Conservation (phyloP, 2,113 vertebrate genomes). For the Hippocampus guttulatus region DNA sequence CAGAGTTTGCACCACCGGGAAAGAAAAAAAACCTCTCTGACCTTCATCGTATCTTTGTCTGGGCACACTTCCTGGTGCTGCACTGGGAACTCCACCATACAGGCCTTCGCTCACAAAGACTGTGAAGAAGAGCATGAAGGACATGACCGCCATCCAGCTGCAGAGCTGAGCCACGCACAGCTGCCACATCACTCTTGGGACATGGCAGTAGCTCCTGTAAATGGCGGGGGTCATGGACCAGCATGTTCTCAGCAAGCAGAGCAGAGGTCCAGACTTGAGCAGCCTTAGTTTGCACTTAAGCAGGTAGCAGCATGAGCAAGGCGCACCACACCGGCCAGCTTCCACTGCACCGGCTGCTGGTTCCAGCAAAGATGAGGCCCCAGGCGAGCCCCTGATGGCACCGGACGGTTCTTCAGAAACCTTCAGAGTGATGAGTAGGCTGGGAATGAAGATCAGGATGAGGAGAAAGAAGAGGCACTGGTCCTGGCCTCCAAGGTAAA, state of each 20-base stretch:
- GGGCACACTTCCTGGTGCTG: slow-evolving; percentile 62
- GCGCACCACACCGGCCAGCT: slow-evolving; percentile 36
- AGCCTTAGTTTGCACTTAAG: slow-evolving; percentile 62
- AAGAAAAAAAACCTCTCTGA: slow-evolving; percentile 35
- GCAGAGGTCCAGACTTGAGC: slow-evolving; percentile 58
- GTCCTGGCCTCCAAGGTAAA: slow-evolving; percentile 72
- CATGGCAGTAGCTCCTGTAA: slow-evolving; percentile 75
- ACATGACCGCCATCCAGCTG: slow-evolving; percentile 80
- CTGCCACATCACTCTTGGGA: slow-evolving; percentile 71
- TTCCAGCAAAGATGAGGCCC: slow-evolving; percentile 37
- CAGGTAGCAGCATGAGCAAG: slow-evolving; percentile 60
- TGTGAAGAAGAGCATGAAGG: slow-evolving; percentile 80
- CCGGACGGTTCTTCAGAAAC: slow-evolving; percentile 60
- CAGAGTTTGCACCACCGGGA: neutral
- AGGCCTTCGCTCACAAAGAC: slow-evolving; percentile 78
- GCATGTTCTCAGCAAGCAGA: slow-evolving; percentile 71
- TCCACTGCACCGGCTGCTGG: slow-evolving; percentile 15
- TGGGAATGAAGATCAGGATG: slow-evolving; percentile 72
- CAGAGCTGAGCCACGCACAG: slow-evolving; percentile 77
- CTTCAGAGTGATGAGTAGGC: slow-evolving; percentile 76
- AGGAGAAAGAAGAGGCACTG: slow-evolving; percentile 76
- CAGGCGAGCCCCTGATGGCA: neutral
- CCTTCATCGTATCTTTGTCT: slow-evolving; percentile 75
- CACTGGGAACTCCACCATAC: slow-evolving; percentile 74
- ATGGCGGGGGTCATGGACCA: slow-evolving; percentile 73